Conservation (phyloP, 2,797 vertebrate species). For the Salmo trutta region DNA sequence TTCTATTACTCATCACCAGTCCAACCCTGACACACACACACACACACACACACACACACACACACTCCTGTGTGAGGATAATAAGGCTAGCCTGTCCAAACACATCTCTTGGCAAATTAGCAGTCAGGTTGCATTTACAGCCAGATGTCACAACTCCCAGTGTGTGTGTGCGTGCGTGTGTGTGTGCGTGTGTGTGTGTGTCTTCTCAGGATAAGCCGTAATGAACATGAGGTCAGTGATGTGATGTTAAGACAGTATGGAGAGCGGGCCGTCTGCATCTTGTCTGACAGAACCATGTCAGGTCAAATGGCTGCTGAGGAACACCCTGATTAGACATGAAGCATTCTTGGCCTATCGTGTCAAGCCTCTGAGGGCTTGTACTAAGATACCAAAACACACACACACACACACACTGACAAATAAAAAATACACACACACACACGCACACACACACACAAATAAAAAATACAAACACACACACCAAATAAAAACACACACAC, state of each 20-base stretch:
- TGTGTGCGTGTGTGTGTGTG: not conserved
- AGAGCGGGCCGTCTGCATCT: slow-evolving; percentile 27
- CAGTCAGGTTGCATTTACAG: slow-evolving; percentile 34
- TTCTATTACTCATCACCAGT: slow-evolving; percentile 60
- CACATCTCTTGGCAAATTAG: slow-evolving; percentile 47
- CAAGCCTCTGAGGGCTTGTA: slow-evolving; percentile 19
- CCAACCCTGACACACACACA: slow-evolving; percentile 35
- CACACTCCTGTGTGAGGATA: slow-evolving; percentile 57
- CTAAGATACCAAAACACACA: slow-evolving; percentile 16
- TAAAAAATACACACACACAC: not conserved
- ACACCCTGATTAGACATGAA: slow-evolving; percentile 39
- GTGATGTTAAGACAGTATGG: slow-evolving; percentile 32
- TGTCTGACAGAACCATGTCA: slow-evolving; percentile 41
- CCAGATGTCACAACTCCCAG: slow-evolving; percentile 24
- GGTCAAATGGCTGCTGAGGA: slow-evolving; percentile 31
- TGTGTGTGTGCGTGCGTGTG: not conserved
- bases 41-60: slow-evolving; percentile 5
- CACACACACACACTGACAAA: not conserved
- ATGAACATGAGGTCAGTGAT: slow-evolving; percentile 29
- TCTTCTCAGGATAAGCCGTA: slow-evolving; percentile 1
- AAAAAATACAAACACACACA: not conserved
- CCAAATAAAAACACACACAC: not conserved
- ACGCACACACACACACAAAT: too few relatives aligned
- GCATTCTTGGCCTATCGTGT: slow-evolving; percentile 45
- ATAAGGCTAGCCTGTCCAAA: slow-evolving; percentile 59